Evolutionary conservation across 92 coral and sea anemone species (phyloP).

Genomic region (Desmophyllum pertusum): DNA sequence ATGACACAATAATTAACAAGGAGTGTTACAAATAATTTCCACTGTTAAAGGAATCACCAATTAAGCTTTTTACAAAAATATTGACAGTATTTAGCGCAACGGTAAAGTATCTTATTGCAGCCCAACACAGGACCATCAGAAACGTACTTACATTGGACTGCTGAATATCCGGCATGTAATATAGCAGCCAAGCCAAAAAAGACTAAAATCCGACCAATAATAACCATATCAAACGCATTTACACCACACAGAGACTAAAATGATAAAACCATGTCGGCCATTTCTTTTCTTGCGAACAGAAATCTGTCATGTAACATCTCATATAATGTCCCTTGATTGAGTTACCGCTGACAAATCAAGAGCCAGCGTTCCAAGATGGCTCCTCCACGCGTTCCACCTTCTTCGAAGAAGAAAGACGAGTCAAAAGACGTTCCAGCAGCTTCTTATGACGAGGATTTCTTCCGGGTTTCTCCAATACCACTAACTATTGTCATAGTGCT

Average conservation of each 20-base stretch:
- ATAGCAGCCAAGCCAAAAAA: constrained; percentile 88
- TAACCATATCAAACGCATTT: constrained; percentile 62
- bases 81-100: no score
- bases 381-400: constrained; percentile 46
- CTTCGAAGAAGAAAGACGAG: constrained; percentile 31
- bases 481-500: constrained; percentile 27
- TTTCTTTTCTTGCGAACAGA: background rate
- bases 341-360: constrained; percentile 15
- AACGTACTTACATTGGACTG: constrained; percentile 98
- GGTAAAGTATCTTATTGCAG: background rate
- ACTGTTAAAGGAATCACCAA: background rate
- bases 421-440: constrained; percentile 4
- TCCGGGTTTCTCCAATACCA: constrained; percentile 33
- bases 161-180: constrained; percentile 98
- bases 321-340: background rate
- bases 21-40: background rate
- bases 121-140: background rate
- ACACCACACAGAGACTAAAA: background rate
- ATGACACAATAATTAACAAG: background rate
- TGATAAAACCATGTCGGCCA: constrained; percentile 36
- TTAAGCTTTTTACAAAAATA: no score
- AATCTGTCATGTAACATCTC: background rate
- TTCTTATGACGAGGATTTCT: constrained; percentile 48
- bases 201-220: constrained; percentile 91
- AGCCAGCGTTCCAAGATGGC: constrained; percentile 61